A percentile compares a stretch with the other conserved stretches of the same genome.
These are phyloP conservation scores for Tapirus terrestris DNA, from an alignment of 2,113 vertebrate species.

Conservation along the genomic window DNA sequence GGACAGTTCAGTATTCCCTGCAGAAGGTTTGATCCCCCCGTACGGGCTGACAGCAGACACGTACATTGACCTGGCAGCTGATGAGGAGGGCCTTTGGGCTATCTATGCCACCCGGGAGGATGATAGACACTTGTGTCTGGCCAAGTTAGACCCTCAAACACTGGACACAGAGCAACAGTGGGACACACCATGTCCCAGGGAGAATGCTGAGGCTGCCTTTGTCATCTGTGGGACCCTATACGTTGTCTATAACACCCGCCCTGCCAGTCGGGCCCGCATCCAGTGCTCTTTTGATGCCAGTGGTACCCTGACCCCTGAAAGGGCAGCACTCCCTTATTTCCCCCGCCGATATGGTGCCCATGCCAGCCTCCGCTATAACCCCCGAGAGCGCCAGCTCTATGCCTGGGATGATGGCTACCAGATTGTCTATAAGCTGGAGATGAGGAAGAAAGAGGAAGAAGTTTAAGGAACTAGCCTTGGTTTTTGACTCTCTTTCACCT, in stretches of 20 bases:
- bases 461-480: conserved; percentile 68
- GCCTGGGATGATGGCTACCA: conserved; percentile 99
- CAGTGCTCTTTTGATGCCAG: conserved; percentile 97
- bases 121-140: conserved; percentile 93
- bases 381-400: conserved; percentile 93
- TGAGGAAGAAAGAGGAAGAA: conserved; percentile 92
- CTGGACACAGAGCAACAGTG: conserved; percentile 97
- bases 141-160: conserved; percentile 93
- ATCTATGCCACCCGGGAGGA: conserved; percentile 92
- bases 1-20: conserved; percentile 94
- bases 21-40: conserved; percentile 89
- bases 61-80: conserved; percentile 92
- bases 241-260: conserved; percentile 97
- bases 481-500: background rate
- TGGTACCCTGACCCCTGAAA: conserved; percentile 89
- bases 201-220: conserved; percentile 95
- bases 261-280: conserved; percentile 93
- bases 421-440: conserved; percentile 95
- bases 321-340: conserved; percentile 95
- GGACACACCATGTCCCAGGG: conserved; percentile 95
- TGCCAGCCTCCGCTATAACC: conserved; percentile 96
- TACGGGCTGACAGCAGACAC: conserved; percentile 93
- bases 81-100: conserved; percentile 96
- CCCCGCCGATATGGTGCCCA: conserved; percentile 95
- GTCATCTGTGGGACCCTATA: conserved; percentile 95